phyloP scores from a whole-genome alignment of 2,797 vertebrate genomes.

The Eulemur coronatus region DNA sequence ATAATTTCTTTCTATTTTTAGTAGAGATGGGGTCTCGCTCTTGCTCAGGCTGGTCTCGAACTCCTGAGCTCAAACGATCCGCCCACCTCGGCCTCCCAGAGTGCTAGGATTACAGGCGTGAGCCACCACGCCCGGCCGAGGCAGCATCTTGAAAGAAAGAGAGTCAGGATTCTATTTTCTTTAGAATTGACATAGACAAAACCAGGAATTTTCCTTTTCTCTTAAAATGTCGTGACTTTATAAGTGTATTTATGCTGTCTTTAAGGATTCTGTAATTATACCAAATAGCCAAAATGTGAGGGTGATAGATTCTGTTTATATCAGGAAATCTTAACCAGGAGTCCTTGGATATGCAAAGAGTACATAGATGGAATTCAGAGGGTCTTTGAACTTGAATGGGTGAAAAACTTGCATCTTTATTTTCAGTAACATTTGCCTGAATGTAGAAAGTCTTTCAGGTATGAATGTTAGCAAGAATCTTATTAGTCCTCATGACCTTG shows the following conservation, averaged over 20 bases:
- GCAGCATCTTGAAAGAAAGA: constrained; percentile 30
- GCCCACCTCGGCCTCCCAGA: too few species aligned
- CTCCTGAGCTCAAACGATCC: too few species aligned
- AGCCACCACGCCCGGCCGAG: too few species aligned
- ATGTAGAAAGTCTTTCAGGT: neutral
- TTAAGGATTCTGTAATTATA: neutral
- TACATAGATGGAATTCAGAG: neutral
- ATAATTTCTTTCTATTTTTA: too few species aligned
- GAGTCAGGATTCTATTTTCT: constrained; percentile 15
- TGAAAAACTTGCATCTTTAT: neutral
- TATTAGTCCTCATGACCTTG: constrained; percentile 18
- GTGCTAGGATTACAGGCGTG: too few species aligned
- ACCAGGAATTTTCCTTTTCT: neutral
- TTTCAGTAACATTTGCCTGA: constrained; percentile 27
- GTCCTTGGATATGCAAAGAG: neutral
- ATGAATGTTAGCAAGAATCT: constrained; percentile 11
- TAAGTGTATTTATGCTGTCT: neutral
- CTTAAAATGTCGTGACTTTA: neutral
- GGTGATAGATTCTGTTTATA: neutral
- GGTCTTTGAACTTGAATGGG: neutral
- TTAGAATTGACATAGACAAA: constrained; percentile 7
- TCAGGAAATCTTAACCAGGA: neutral
- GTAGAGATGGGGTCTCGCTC: too few species aligned
- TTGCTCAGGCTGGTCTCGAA: too few species aligned
- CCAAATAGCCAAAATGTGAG: neutral